phyloP scores from a whole-genome alignment of 2,888 invertebrate species.

The Polia nebulosa region DNA sequence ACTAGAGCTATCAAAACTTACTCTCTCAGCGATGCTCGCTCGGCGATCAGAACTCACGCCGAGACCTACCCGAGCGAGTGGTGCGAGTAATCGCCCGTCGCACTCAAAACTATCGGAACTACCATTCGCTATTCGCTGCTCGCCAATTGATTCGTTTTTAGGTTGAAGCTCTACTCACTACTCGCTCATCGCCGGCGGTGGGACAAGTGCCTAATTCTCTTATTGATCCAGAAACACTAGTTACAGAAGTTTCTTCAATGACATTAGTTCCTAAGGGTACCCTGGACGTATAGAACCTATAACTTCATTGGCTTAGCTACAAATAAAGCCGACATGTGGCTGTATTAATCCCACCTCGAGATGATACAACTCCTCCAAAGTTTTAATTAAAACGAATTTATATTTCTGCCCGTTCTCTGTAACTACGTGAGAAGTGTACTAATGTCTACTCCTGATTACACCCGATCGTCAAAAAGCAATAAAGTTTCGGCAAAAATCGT shows the following conservation, averaged over 20 bases:
- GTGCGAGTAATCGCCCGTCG: too few relatives aligned
- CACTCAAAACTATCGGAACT: too few relatives aligned
- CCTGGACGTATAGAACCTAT: conserved; percentile 1
- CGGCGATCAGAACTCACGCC: too few relatives aligned
- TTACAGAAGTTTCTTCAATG: conserved; percentile 20
- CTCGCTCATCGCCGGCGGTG: too few relatives aligned
- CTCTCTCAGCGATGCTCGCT: too few relatives aligned
- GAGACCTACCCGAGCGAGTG: too few relatives aligned
- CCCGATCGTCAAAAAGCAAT: conserved; percentile 70
- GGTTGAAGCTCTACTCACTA: too few relatives aligned
- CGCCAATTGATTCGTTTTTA: too few relatives aligned
- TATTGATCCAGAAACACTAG: conserved; percentile 4
- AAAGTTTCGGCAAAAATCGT: conserved; percentile 71
- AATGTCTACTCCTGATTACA: conserved; percentile 66
- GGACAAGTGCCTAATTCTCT: too few relatives aligned
- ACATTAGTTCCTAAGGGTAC: conserved; percentile 23
- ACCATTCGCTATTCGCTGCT: too few relatives aligned
- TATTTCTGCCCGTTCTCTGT: conserved; percentile 56
- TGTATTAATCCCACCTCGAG: conserved; percentile 56
- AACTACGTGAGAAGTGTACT: conserved; percentile 63
- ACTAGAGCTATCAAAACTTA: too few relatives aligned
- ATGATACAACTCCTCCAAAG: conserved; percentile 54
- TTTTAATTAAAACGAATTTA: conserved; percentile 69
- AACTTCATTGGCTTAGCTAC: conserved; percentile 12
- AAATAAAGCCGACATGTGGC: conserved; percentile 49